Base-by-base conservation (phyloP, 35 echinoderm and acorn worm species). In the Ophiothrix spiculata region DNA sequence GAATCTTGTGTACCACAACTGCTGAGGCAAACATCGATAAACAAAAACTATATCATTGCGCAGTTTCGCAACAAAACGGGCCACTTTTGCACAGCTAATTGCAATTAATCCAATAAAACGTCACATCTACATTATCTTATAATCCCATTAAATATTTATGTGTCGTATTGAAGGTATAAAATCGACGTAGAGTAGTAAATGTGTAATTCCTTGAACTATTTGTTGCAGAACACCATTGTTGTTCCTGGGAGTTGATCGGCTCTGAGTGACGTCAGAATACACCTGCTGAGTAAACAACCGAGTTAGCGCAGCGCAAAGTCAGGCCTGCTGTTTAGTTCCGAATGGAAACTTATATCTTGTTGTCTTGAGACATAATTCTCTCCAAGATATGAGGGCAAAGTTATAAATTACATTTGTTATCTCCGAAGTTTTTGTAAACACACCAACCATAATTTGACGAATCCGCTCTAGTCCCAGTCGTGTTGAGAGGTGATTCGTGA, bases 1-100 rank as follows among this genome's bases (percentile, higher is more conserved):
- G 81, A 84, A 42, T 84, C 54, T 84, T 84, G 81, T 84, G 81
- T 84, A 84, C 81, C 35, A 60, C 81, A 84, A 84, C 42, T 84
- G 81, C 49, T 36, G 34, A 60, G 54, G 28, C 81, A 25, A 54
- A 84, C 63, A 54, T 84, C 81, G 81, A 84, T 84, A 84, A 84
- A 84, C 81, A 84, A 84, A 54, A 64, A 33, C 54, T 35, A 84
- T 84, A 69, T 69, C 60, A 69, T 69, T 69, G 60, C 60, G 60
- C 60, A 69, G 60, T 69, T 69, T 69, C 60, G 29, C 25, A 69
- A 69, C 60, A 69, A 69, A 69, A 69, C 60, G 23, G 60, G 60
- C 23, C 60, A 69, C 60, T 69, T 69, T 69, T 15, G 1, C 60
- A 69, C 60, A 15, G 60, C 60, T 69, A 69, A 69, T 69, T 69